A percentile compares a stretch with the other conserved stretches of the same genome.
Conservation (phyloP, 2,797 vertebrate species). For the Esox masquinongy region DNA sequence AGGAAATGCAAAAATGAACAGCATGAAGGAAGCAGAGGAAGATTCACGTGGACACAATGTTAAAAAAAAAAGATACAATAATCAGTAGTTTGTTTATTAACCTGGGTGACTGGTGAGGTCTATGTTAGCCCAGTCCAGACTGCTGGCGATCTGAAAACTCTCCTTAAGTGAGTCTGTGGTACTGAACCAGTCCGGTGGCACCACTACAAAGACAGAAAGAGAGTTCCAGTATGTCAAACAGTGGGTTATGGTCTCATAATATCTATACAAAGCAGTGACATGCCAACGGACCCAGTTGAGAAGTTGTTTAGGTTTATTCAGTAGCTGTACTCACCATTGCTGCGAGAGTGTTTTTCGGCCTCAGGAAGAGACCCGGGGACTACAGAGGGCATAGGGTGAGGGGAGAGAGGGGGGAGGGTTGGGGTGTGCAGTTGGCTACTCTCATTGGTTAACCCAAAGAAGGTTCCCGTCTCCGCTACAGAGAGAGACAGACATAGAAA, state of each 20-base stretch:
- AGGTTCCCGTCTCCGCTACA: slow-evolving; percentile 65
- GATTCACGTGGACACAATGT: not conserved
- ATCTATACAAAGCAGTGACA: not conserved
- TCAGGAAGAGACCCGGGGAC: slow-evolving; percentile 43
- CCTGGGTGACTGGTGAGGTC: slow-evolving; percentile 94
- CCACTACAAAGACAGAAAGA: slow-evolving; percentile 63
- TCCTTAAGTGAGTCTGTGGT: slow-evolving; percentile 92
- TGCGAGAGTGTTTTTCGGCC: slow-evolving; percentile 55
- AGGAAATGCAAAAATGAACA: not conserved
- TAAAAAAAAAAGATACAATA: not conserved
- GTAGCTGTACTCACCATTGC: slow-evolving; percentile 63
- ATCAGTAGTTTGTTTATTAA: slow-evolving; percentile 59
- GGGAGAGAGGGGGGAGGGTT: slow-evolving; percentile 73
- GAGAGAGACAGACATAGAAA: slow-evolving; percentile 18
- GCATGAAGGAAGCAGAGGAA: not conserved
- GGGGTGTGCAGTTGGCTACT: slow-evolving; percentile 79
- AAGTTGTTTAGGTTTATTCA: not conserved
- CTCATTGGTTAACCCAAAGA: slow-evolving; percentile 57
- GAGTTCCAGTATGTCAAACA: not conserved
- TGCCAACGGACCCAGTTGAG: not conserved
- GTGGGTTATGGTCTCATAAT: not conserved
- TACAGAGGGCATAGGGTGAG: slow-evolving; percentile 44
- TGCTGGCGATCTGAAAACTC: slow-evolving; percentile 95
- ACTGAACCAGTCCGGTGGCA: slow-evolving; percentile 92
- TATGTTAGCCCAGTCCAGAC: slow-evolving; percentile 95